Base-by-base conservation (phyloP, 2,888 invertebrate species). In the Quadroppia sp. region DNA sequence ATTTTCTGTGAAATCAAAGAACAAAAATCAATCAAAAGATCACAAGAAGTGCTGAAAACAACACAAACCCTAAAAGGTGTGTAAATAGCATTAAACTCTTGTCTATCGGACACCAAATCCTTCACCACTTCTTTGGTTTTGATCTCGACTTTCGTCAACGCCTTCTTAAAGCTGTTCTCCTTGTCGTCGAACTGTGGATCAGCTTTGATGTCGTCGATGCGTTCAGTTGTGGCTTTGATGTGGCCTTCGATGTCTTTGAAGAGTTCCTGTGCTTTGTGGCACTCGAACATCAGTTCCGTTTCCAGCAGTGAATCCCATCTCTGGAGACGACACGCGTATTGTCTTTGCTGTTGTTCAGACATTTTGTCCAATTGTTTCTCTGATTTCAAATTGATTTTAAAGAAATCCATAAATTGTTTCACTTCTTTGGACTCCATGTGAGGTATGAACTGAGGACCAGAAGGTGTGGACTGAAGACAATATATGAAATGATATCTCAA, bases 241-340 rank as follows among this genome's bases (percentile, higher is more conserved):
- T 15, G 2, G 1, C n/a, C 4, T 9, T 69, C 45, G 25, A 45
- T 23, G 28, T 11, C 11, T 1, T 40, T 1, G 40, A 64, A 23
- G n/a, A 40, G 11, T 20, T n/a, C 2, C 23, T 20, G 9, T 7
- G 40, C 11, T 28, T 40, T 36, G 1, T 15, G 45, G 40, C 9
- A 11, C 23, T 69, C 45, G 28, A 11, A 69, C 1, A 36, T 11
- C 11, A 45, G 1, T 2, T 69, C 15, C 2, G 69, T 69, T 13
- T 69, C 45, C 4, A 69, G 13, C 45, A 69, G 25, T 25, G 40
- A 45, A 40, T 23, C 17, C 69, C 69, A 69, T 42, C 45, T 69
- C 69, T 69, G n/a, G 6, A 69, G 25, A 11, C 69, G 69, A 69
- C 40, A 45, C 11, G 9, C n/a, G 25, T 69, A 69, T 45, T 69